Conservation (phyloP, 1,140 invertebrate genomes). For the Bombus difficillimus region DNA sequence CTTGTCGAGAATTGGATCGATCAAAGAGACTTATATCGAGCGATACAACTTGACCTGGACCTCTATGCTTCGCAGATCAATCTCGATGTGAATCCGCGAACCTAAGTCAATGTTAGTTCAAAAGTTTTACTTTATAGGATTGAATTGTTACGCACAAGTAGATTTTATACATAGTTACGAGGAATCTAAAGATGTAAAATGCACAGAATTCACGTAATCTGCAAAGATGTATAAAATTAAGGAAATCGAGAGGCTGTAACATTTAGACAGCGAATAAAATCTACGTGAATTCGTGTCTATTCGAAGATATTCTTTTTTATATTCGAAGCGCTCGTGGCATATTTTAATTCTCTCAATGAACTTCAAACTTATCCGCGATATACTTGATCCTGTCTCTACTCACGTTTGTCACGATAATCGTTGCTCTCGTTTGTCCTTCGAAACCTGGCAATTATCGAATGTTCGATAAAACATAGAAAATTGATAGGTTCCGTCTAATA, state of each 20-base stretch:
- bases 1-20: slow-evolving; percentile 22
- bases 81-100: background rate
- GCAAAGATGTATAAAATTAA: too few relatives aligned
- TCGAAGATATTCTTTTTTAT: background rate
- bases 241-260: too few relatives aligned
- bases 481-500: background rate
- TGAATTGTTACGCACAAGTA: too few relatives aligned
- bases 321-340: background rate
- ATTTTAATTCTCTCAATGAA: background rate
- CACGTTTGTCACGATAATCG: background rate
- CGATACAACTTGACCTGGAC: background rate
- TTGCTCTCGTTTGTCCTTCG: background rate
- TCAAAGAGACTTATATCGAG: slow-evolving; percentile 26
- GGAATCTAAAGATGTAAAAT: too few relatives aligned
- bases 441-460: background rate
- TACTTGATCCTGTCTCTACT: background rate
- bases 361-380: background rate
- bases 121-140: background rate
- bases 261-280: too few relatives aligned
- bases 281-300: too few relatives aligned
- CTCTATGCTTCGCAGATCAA: background rate
- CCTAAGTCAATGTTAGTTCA: background rate
- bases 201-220: too few relatives aligned
- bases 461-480: background rate
- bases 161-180: too few relatives aligned